These are phyloP conservation scores for Apogon talboti DNA, from an alignment of 2,797 vertebrate genomes.

Conservation along the genomic window DNA sequence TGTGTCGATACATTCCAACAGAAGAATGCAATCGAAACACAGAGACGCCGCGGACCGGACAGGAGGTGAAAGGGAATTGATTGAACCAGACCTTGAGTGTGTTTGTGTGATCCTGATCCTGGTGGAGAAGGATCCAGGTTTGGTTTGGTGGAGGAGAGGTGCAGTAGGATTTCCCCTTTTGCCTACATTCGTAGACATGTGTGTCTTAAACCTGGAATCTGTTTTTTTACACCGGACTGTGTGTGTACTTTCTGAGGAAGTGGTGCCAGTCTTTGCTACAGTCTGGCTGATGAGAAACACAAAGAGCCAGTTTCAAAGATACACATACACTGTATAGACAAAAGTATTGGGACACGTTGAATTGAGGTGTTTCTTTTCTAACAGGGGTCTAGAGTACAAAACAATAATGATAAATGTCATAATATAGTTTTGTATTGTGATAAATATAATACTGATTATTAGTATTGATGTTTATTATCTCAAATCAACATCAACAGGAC, in stretches of 20 bases:
- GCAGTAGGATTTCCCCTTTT: slow-evolving; percentile 51
- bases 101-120: slow-evolving; percentile 41
- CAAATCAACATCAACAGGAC: no score
- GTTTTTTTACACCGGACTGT: neutral
- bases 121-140: slow-evolving; percentile 40
- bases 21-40: slow-evolving; percentile 40
- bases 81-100: slow-evolving; percentile 38
- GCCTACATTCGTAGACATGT: slow-evolving; percentile 34
- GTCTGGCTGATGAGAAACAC: slow-evolving; percentile 23
- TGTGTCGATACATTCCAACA: slow-evolving; percentile 19
- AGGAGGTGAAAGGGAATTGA: slow-evolving; percentile 56
- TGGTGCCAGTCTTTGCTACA: slow-evolving; percentile 8
- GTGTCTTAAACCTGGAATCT: neutral
- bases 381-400: no score
- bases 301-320: slow-evolving; percentile 35
- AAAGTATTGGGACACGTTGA: no score
- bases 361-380: no score
- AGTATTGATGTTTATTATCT: no score
- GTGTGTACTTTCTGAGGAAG: slow-evolving; percentile 21
- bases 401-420: no score
- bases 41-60: slow-evolving; percentile 25
- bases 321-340: no score
- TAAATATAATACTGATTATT: no score
- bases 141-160: slow-evolving; percentile 41
- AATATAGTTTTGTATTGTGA: no score